These are phyloP conservation scores for Coremacera marginata DNA, from an alignment of 2,888 invertebrate species.

Conservation along the genomic window DNA sequence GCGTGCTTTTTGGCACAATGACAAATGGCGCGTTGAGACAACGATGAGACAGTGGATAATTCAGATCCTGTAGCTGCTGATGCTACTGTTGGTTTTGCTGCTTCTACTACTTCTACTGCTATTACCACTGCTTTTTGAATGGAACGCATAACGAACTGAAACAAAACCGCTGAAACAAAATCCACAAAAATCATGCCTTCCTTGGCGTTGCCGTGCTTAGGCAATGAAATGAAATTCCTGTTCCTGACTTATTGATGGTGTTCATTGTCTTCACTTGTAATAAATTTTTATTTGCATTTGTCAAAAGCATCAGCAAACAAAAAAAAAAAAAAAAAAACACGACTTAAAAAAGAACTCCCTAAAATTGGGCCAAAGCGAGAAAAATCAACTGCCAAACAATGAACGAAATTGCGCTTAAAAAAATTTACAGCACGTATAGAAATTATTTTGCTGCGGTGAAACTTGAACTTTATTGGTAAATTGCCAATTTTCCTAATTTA, in stretches of 20 bases:
- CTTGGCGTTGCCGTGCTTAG: conserved; percentile 29
- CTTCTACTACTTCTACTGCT: too few species aligned
- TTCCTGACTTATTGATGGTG: conserved; percentile 65
- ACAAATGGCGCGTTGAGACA: conserved; percentile 55
- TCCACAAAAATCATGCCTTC: background rate
- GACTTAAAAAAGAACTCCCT: background rate
- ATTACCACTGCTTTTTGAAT: background rate
- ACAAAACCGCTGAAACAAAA: conserved; percentile 30
- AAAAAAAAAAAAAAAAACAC: background rate
- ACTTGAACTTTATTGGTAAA: conserved; percentile 13
- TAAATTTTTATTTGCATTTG: conserved; percentile 53
- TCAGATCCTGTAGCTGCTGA: background rate
- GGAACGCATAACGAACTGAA: conserved; percentile 38
- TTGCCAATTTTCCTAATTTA: conserved; percentile 13
- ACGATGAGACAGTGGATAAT: conserved; percentile 49
- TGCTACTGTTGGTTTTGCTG: conserved; percentile 11
- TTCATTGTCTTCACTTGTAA: conserved; percentile 51
- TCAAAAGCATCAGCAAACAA: conserved; percentile 43
- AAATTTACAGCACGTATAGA: conserved; percentile 30
- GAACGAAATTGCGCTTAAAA: conserved; percentile 30
- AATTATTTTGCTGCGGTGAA: conserved; percentile 6
- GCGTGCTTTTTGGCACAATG: conserved; percentile 59
- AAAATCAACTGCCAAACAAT: conserved; percentile 14
- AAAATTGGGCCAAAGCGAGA: background rate
- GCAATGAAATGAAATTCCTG: conserved; percentile 63